phyloP scores from a whole-genome alignment of 2,888 invertebrate genomes.

The Diarsia rubi region DNA sequence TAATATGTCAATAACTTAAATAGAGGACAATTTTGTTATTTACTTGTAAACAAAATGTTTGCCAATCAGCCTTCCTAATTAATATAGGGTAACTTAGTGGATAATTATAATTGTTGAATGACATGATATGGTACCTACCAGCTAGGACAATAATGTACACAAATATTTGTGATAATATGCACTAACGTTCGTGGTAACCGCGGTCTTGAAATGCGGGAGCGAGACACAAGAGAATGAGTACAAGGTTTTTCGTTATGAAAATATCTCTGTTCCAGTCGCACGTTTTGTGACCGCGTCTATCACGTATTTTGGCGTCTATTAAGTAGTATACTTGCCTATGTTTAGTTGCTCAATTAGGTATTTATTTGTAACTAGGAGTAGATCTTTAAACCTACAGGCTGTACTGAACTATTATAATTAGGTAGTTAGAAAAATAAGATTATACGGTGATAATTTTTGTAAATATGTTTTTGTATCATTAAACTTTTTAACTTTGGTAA shows the following conservation, averaged over 20 bases:
- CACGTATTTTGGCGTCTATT: constrained; percentile 7
- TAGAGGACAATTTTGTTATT: neutral
- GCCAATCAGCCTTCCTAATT: constrained; percentile 26
- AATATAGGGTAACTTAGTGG: constrained; percentile 34
- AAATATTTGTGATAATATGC: constrained; percentile 65
- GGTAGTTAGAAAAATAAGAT: constrained; percentile 53
- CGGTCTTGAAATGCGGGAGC: neutral
- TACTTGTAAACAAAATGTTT: constrained; percentile 24
- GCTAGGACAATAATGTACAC: constrained; percentile 74
- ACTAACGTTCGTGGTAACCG: neutral
- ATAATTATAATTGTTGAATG: constrained; percentile 53
- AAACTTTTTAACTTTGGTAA: constrained; percentile 65
- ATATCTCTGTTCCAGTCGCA: neutral
- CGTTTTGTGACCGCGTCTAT: neutral
- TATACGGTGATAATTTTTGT: constrained; percentile 68
- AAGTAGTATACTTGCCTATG: constrained; percentile 62
- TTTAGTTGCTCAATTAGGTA: constrained; percentile 77
- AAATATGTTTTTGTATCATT: constrained; percentile 64
- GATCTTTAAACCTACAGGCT: constrained; percentile 48
- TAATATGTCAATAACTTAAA: neutral
- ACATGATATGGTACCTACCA: constrained; percentile 77
- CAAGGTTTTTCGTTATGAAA: neutral
- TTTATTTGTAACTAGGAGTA: constrained; percentile 70
- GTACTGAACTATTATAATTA: constrained; percentile 59
- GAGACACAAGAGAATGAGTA: neutral